These are phyloP conservation scores for Trichomalopsis sarcophagae DNA, from an alignment of 1,140 invertebrate genomes.

Conservation along the genomic window DNA sequence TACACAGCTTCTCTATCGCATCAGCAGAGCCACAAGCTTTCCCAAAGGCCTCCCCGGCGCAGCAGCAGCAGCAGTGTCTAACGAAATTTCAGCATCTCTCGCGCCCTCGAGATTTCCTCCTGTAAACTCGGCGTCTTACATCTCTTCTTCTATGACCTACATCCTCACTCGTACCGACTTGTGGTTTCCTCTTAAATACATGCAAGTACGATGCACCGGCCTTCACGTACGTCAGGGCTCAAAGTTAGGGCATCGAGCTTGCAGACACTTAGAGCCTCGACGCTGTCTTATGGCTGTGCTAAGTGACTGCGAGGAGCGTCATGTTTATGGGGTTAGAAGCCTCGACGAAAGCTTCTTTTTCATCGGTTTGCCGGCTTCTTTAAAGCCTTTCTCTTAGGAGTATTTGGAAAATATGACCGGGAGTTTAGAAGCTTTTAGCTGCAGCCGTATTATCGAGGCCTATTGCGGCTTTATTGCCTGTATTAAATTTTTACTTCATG, in stretches of 20 bases:
- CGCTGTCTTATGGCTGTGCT: neutral
- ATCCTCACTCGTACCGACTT: neutral
- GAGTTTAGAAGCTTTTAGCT: too few species aligned
- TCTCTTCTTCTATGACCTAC: neutral
- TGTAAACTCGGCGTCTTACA: too few species aligned
- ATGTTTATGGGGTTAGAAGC: neutral
- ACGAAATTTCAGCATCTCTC: too few species aligned
- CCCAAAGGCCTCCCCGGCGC: too few species aligned
- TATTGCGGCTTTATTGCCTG: neutral
- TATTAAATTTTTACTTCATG: neutral
- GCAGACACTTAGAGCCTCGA: neutral
- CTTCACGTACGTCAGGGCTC: neutral
- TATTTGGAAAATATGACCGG: neutral
- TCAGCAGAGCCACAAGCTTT: too few species aligned
- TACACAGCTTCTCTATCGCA: too few species aligned
- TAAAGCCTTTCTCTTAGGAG: neutral
- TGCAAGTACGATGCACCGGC: neutral
- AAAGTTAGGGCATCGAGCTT: neutral
- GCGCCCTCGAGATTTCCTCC: too few species aligned
- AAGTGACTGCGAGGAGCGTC: neutral
- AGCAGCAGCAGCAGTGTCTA: too few species aligned
- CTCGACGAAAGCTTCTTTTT: neutral
- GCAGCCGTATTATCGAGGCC: too few species aligned
- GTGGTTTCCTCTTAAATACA: neutral
- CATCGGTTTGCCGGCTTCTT: neutral